Evolutionary conservation across 2,113 vertebrate genomes (phyloP).

Genomic region (Takifugu bimaculatus): DNA sequence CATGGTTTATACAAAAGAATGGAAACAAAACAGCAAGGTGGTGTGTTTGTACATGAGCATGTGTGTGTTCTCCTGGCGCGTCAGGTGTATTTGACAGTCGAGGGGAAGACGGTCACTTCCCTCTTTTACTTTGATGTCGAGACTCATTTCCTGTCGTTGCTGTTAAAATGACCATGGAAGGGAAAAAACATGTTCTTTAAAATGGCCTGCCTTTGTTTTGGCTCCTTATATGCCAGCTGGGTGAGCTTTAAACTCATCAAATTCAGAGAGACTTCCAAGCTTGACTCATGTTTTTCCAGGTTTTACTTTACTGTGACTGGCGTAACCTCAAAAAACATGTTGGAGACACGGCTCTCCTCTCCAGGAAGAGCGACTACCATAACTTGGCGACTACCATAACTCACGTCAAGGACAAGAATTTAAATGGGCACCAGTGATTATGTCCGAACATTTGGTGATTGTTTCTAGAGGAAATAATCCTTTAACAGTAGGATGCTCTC

Average conservation of each 20-base stretch:
- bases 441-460: constrained; percentile 60
- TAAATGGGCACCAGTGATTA: constrained; percentile 41
- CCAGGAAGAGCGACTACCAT: constrained; percentile 14
- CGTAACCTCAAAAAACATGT: constrained; percentile 9
- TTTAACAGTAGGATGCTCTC: constrained; percentile 61
- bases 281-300: background rate
- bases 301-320: no score
- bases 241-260: constrained; percentile 45
- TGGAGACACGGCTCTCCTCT: constrained; percentile 9
- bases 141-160: constrained; percentile 62
- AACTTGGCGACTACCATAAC: constrained; percentile 17
- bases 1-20: constrained; percentile 15
- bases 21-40: constrained; percentile 9
- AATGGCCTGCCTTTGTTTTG: constrained; percentile 58
- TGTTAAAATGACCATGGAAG: constrained; percentile 14
- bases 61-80: constrained; percentile 17
- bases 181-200: constrained; percentile 38
- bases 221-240: constrained; percentile 43
- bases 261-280: constrained; percentile 10
- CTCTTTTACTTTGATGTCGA: constrained; percentile 61
- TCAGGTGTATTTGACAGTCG: constrained; percentile 55
- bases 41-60: constrained; percentile 5
- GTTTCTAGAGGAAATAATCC: constrained; percentile 66
- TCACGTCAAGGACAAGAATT: constrained; percentile 29
- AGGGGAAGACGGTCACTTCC: constrained; percentile 60